Base-by-base conservation (phyloP, 2,113 vertebrate genomes). In the Gymnogyps californianus region DNA sequence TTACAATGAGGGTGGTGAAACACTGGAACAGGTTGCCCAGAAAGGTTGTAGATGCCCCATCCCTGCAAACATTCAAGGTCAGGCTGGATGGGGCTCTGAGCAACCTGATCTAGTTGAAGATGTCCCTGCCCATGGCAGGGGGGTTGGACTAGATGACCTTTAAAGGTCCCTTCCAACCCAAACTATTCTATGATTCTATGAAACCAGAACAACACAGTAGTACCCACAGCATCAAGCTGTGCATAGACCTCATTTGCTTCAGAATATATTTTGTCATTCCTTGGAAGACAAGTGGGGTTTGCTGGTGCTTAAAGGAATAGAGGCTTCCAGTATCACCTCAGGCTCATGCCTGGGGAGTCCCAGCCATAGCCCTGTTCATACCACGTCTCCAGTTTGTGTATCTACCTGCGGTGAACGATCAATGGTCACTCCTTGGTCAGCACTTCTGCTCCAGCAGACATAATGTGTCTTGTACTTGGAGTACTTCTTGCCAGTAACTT, bases 381-480 rank as follows among this genome's bases (percentile, higher is more conserved):
- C 32, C 21, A 14, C 5, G 17, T 86, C 40, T 88, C 25, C 32
- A 25, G 20, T 49, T 74, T 78, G 12, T 54, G 5, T 91, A 25
- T 58, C 28, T 51, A 1, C 32, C 38, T 62, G 15, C 2, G 1
- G 18, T 82, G 47, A 67, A 8, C 0, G 3, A 74, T 25, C 28
- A 89, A 14, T 46, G 32, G 11, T 47, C 2, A 0, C 13, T 78
- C 34, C 54, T 87, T 29, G 31, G 16, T 38, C 36, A 65, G 6
- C 18, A 10, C 10, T 47, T 77, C 26, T 71, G 46, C 31, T 83
- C 31, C 55, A 58, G 25, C 52, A 76, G 34, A 21, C 7, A 1
- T 46, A 28, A 65, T 3, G 3, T n/a, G 28, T 89, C 34, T 74
- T 1, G 0, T 64, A 11, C 1, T 6, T 12, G 6, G 42, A 71